Conservation (phyloP, 2,888 invertebrate genomes). For the Ormia ochracea region DNA sequence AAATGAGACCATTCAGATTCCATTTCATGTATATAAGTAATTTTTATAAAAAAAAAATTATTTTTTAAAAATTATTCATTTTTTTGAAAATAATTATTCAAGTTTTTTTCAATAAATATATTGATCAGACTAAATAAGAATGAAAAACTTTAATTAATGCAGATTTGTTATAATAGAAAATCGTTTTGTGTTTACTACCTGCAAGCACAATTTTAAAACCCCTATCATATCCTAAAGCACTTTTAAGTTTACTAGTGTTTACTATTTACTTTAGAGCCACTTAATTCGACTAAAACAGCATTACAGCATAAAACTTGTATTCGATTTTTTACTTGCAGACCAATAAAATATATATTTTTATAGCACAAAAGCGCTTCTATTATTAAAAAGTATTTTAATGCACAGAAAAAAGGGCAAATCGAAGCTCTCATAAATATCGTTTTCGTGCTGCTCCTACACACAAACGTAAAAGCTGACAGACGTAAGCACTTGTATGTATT, state of each 20-base stretch:
- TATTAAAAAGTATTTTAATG: conserved; percentile 10
- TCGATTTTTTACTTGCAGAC: background rate
- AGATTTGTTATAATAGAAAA: too few species aligned
- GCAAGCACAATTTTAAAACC: background rate
- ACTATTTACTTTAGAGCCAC: conserved; percentile 1
- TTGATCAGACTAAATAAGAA: too few species aligned
- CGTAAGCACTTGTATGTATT: background rate
- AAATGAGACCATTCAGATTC: too few species aligned
- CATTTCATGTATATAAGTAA: too few species aligned
- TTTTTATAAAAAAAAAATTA: too few species aligned
- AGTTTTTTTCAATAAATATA: too few species aligned
- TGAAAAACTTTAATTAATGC: too few species aligned
- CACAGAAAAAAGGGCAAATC: background rate
- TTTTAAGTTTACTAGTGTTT: background rate
- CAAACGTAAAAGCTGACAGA: background rate
- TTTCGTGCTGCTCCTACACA: background rate
- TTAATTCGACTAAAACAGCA: conserved; percentile 3
- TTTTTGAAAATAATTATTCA: too few species aligned
- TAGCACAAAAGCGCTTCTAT: background rate
- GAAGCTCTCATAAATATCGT: background rate
- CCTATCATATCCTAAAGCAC: background rate
- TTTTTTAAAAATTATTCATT: too few species aligned
- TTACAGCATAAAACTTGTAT: conserved; percentile 2
- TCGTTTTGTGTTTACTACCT: background rate
- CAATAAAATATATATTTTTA: conserved; percentile 1